Evolutionary conservation across 2,888 invertebrate genomes (phyloP).

Genomic region (Labia minor): DNA sequence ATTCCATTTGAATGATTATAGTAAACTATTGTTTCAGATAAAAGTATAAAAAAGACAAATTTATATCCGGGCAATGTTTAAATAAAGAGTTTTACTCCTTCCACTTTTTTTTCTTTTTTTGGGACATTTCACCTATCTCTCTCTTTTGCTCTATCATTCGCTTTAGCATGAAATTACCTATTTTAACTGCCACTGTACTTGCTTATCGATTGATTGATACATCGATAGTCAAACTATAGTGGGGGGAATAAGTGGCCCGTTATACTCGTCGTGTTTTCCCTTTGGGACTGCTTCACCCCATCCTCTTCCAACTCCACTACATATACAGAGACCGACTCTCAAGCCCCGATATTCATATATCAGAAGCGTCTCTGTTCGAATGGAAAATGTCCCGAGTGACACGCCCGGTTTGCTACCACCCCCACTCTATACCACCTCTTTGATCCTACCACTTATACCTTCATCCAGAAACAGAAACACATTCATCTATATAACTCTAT

Average conservation of each 20-base stretch:
- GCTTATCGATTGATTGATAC: slow-evolving; percentile 3
- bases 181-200: neutral
- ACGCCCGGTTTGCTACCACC: neutral
- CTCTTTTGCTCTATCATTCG: neutral
- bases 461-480: too few relatives aligned
- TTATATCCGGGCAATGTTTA: neutral
- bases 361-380: neutral
- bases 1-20: neutral
- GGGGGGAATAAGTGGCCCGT: neutral
- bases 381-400: slow-evolving; percentile 8
- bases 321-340: neutral
- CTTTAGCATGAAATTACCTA: slow-evolving; percentile 1
- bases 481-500: too few relatives aligned
- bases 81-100: slow-evolving; percentile 13
- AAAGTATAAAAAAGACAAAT: slow-evolving; percentile 7
- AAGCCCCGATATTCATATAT: slow-evolving; percentile 2
- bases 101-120: too few relatives aligned
- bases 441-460: neutral
- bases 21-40: neutral
- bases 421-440: neutral
- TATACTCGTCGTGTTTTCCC: neutral
- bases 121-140: neutral
- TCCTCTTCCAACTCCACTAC: too few relatives aligned
- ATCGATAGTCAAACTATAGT: neutral
- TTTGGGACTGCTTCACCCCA: neutral